These are phyloP conservation scores for Rattus rattus DNA, from an alignment of 2,113 vertebrate genomes.

Conservation along the genomic window DNA sequence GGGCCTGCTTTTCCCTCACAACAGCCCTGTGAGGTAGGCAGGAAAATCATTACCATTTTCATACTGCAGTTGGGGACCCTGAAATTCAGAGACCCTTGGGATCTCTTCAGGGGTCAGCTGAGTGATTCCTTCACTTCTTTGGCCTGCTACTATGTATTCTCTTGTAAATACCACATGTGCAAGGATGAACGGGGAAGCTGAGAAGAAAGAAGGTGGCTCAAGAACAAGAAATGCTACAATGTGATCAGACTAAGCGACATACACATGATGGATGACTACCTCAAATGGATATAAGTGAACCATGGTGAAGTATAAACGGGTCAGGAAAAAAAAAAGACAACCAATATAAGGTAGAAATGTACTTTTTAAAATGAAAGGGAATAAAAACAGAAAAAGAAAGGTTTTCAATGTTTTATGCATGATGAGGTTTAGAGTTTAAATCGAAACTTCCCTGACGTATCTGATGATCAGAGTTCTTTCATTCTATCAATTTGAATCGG, in stretches of 20 bases:
- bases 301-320: not conserved
- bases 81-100: not conserved
- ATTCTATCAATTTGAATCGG: slow-evolving; percentile 38
- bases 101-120: not conserved
- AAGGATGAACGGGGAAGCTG: not conserved
- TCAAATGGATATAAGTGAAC: not conserved
- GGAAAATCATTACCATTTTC: not conserved
- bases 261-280: not conserved
- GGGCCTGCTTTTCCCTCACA: slow-evolving; percentile 20
- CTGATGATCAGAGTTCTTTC: slow-evolving; percentile 58
- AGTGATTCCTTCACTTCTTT: not conserved
- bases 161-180: not conserved
- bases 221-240: not conserved
- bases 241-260: not conserved
- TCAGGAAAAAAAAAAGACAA: not conserved
- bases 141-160: not conserved
- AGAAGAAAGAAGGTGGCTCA: not conserved
- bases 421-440: slow-evolving; percentile 41
- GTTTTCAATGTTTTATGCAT: slow-evolving; percentile 10
- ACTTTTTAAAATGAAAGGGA: not conserved
- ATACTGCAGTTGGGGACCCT: not conserved
- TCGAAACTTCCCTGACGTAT: slow-evolving; percentile 61
- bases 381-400: not conserved
- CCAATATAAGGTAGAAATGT: slow-evolving; percentile 11
- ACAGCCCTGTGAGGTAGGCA: slow-evolving; percentile 59